Evolutionary conservation across 1,140 invertebrate genomes (phyloP), one percentile per base, ranked within the genome.

Genomic region (Oscheius sp.): DNA sequence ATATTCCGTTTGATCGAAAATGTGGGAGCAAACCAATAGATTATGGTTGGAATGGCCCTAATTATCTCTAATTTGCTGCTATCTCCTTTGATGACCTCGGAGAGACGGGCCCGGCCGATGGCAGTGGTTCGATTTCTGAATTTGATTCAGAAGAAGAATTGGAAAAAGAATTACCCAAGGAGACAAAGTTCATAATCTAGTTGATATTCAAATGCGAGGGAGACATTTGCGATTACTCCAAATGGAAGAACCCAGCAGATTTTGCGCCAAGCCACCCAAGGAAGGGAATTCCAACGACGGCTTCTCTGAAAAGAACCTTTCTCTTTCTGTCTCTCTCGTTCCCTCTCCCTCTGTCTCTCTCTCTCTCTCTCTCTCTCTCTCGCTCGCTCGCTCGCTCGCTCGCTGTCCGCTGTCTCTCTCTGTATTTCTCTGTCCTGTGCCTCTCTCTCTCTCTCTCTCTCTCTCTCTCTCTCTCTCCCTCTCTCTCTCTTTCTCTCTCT

Each of bases 231-330:
- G 28, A 71, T 71, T 3, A 58, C 64, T 0, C 69, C 69, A 31
- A 71, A 71, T 1, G 69, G 69, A 10, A 71, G n/a, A 18, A 71
- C 29, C 15, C 61, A 71, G 18, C 58, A 71, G 10, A 71, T 58
- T 26, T 71, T 71, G 18, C 58, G 34, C 69, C 69, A 71, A 1
- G 69, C 69, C 7, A 71, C 62, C 69, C 69, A 71, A 1, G 69
- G 55, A 23, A 59, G 32, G 7, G 67, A 36, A 68, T 32, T 68
- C 67, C 67, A 68, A 15, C 67, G 49, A 10, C 67, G 67, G 26
- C 67, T 59, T 31, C 67, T 45, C 67, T 68, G 15, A n/a, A 68
- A 38, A 18, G 28, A 38, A 52, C n/a, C n/a, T 52, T 7, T 3
- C 46, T 32, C 34, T 62, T 23, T 31, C 13, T 55, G 15, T 55